These are phyloP conservation scores for Mormyrops boulengeri DNA, from an alignment of 2,797 vertebrate genomes.

Conservation along the genomic window DNA sequence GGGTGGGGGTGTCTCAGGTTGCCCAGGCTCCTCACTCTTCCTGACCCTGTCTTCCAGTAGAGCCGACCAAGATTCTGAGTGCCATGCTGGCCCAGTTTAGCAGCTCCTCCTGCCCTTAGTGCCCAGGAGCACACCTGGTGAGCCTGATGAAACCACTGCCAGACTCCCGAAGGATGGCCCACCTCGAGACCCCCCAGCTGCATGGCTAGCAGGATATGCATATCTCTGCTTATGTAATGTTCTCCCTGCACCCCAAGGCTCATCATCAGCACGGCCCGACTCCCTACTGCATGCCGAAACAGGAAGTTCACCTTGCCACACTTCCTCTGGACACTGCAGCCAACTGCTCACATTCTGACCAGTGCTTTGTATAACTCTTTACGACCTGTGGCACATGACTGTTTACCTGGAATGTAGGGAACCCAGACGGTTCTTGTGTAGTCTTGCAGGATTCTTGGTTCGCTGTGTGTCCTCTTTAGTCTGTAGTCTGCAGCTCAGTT, in stretches of 20 bases:
- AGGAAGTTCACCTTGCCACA: not conserved
- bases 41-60: slow-evolving; percentile 64
- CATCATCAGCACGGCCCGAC: not conserved
- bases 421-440: not conserved
- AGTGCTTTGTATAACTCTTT: not conserved
- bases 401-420: not conserved
- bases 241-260: not conserved
- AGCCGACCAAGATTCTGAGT: slow-evolving; percentile 78
- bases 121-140: slow-evolving; percentile 44
- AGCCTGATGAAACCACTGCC: not conserved
- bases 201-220: not conserved
- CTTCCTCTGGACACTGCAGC: not conserved
- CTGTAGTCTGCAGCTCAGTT: not conserved
- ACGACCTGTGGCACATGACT: not conserved
- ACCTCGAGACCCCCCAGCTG: slow-evolving; percentile 31
- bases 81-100: slow-evolving; percentile 69
- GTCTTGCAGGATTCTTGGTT: not conserved
- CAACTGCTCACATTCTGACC: not conserved
- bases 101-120: slow-evolving; percentile 81
- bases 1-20: slow-evolving; percentile 5
- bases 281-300: not conserved
- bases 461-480: not conserved
- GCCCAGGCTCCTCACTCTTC: not conserved
- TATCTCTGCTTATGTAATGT: not conserved
- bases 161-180: slow-evolving; percentile 14